Evolutionary conservation across 1,140 invertebrate genomes (phyloP).

Genomic region (Orchestia grillus): DNA sequence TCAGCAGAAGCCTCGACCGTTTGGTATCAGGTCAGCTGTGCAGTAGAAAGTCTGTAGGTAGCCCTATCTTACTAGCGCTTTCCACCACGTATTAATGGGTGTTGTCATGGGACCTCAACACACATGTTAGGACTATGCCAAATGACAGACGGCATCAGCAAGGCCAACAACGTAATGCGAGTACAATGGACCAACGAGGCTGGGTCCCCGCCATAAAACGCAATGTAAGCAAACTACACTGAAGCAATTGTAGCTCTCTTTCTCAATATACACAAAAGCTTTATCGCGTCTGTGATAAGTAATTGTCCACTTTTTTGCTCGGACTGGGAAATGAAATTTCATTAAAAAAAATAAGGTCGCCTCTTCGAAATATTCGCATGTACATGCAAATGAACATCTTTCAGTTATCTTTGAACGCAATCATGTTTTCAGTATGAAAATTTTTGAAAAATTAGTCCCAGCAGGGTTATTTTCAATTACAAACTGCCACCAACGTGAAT

Average conservation of each 20-base stretch:
- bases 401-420: not conserved
- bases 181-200: not conserved
- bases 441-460: not conserved
- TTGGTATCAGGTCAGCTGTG: not conserved
- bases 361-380: not conserved
- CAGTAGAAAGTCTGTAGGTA: not conserved
- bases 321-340: not conserved
- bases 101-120: not conserved
- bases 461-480: no score
- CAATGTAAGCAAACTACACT: not conserved
- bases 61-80: not conserved
- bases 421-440: not conserved
- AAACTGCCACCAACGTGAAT: not conserved
- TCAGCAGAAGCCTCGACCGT: not conserved
- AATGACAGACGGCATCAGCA: not conserved
- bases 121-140: not conserved
- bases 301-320: not conserved
- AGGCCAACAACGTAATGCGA: conserved; percentile 33
- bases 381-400: not conserved
- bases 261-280: not conserved
- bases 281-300: not conserved
- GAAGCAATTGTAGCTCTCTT: not conserved
- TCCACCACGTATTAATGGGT: not conserved
- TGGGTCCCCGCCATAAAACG: not conserved
- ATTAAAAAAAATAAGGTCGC: not conserved